Conservation (phyloP, 2,113 vertebrate genomes). For the Anser cygnoides region DNA sequence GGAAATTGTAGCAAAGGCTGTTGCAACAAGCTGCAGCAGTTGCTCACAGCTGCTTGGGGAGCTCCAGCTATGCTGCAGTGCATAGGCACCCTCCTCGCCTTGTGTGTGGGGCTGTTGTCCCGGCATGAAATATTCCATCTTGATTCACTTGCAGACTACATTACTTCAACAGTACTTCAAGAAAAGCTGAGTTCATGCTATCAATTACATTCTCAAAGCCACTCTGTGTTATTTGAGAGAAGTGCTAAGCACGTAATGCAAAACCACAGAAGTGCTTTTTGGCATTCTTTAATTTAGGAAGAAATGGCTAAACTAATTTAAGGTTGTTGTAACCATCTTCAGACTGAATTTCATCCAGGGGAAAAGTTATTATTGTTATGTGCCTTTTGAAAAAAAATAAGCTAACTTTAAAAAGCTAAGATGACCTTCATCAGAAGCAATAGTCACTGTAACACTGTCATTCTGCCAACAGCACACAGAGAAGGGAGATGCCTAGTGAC, state of each 20-base stretch:
- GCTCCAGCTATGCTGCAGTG: fast-evolving
- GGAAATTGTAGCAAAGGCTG: not conserved
- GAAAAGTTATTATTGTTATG: not conserved
- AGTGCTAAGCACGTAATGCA: not conserved
- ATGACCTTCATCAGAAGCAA: not conserved
- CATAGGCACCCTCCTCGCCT: not conserved
- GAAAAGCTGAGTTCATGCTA: conserved; percentile 34
- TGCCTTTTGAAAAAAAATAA: not conserved
- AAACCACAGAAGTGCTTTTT: conserved; percentile 58
- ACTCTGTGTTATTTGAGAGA: conserved; percentile 32
- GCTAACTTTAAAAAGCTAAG: not conserved
- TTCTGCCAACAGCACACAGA: not conserved
- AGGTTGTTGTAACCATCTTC: not conserved
- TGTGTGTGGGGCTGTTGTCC: not conserved
- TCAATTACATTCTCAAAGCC: conserved; percentile 32
- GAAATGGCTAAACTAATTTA: conserved; percentile 17
- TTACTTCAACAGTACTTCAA: not conserved
- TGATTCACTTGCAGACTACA: not conserved
- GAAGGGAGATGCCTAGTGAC: not conserved
- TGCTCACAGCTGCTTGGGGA: not conserved
- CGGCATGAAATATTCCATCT: not conserved
- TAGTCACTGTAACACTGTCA: not conserved
- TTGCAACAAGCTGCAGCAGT: not conserved
- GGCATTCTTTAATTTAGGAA: conserved; percentile 34
- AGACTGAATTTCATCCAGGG: not conserved